Percentiles rank a stretch among this genome's conserved stretches.
These are phyloP conservation scores for Parazoanthus atlanticus DNA, from an alignment of 92 coral and sea anemone species.

Conservation along the genomic window DNA sequence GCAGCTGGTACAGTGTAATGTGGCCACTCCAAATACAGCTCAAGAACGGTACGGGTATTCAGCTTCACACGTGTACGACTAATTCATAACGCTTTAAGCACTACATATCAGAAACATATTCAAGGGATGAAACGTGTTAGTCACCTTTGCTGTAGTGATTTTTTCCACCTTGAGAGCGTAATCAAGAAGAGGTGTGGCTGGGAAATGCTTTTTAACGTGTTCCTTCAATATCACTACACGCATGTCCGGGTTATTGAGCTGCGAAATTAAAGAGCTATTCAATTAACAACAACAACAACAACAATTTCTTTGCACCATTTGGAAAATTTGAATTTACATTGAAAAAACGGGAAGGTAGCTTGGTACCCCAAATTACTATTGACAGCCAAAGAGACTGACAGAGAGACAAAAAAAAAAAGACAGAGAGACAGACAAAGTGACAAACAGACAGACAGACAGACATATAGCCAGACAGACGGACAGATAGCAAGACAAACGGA, in stretches of 20 bases:
- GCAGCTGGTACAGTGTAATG: neutral
- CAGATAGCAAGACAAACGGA: neutral
- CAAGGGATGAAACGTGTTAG: neutral
- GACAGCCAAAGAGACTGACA: too few species aligned
- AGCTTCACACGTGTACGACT: too few species aligned
- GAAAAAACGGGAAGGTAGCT: too few species aligned
- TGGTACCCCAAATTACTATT: too few species aligned
- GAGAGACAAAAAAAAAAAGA: too few species aligned
- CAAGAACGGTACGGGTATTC: too few species aligned
- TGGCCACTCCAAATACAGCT: too few species aligned
- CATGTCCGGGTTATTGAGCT: slow-evolving; percentile 97
- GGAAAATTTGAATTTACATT: too few species aligned
- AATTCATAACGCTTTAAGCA: too few species aligned
- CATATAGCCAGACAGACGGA: neutral
- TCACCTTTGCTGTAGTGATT: slow-evolving; percentile 96
- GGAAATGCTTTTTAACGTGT: slow-evolving; percentile 86
- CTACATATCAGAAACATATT: neutral
- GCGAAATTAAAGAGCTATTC: neutral
- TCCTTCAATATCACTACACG: slow-evolving; percentile 94
- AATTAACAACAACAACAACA: too few species aligned
- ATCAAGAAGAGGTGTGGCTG: slow-evolving; percentile 78
- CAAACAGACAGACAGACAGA: too few species aligned
- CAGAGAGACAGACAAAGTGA: too few species aligned
- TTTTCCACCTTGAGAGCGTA: slow-evolving; percentile 94
- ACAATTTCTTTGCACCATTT: neutral